These are phyloP conservation scores for Piaya cayana DNA, from an alignment of 2,113 vertebrate species.

Conservation along the genomic window DNA sequence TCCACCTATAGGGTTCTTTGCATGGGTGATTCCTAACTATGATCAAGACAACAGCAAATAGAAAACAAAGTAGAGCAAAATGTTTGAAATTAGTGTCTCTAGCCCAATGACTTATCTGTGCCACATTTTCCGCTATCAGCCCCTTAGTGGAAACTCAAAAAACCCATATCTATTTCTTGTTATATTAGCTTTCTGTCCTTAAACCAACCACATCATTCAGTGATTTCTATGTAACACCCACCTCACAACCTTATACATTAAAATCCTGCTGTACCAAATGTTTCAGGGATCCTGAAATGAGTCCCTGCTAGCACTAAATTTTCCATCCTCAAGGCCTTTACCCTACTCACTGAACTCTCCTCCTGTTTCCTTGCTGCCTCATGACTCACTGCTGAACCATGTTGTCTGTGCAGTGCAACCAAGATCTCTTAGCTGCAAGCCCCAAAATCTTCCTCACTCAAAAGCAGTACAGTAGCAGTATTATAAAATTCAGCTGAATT, in stretches of 20 bases:
- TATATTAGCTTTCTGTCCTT: not conserved
- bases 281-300: not conserved
- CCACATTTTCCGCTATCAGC: not conserved
- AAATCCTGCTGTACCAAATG: not conserved
- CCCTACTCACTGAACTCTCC: slow-evolving; percentile 38
- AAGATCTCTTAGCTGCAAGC: not conserved
- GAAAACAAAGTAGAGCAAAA: not conserved
- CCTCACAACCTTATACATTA: not conserved
- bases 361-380: not conserved
- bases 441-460: not conserved
- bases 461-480: not conserved
- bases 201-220: not conserved
- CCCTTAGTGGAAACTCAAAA: not conserved
- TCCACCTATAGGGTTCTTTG: not conserved
- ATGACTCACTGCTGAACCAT: slow-evolving; percentile 21
- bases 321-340: slow-evolving; percentile 15
- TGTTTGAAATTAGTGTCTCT: not conserved
- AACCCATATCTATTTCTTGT: not conserved
- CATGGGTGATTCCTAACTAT: not conserved
- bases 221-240: not conserved
- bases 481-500: not conserved
- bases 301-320: not conserved
- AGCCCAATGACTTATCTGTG: not conserved
- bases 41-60: not conserved
- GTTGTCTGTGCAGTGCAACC: not conserved